phyloP scores from a whole-genome alignment of 2,888 invertebrate species.

The Meteorus cinctellus region DNA sequence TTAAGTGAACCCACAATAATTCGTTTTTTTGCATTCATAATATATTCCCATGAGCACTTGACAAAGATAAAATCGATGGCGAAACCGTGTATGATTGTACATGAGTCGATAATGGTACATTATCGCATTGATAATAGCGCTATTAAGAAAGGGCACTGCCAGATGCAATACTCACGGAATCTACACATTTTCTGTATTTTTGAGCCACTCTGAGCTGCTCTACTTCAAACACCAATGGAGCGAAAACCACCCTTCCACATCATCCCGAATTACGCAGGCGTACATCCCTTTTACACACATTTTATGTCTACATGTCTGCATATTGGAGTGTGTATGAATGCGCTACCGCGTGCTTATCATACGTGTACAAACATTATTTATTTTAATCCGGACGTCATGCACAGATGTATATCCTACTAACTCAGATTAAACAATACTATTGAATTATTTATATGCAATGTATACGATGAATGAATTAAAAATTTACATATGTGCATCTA shows the following conservation, averaged over 20 bases:
- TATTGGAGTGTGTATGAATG: neutral
- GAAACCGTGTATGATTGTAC: neutral
- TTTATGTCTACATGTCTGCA: neutral
- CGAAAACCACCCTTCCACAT: conserved; percentile 24
- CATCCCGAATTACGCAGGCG: conserved; percentile 26
- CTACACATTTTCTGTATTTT: conserved; percentile 27
- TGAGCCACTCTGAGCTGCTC: neutral
- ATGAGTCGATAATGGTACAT: neutral
- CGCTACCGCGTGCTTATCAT: too few species aligned
- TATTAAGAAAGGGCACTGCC: neutral
- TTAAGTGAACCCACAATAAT: neutral
- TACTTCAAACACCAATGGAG: conserved; percentile 21
- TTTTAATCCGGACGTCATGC: too few species aligned
- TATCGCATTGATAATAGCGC: neutral
- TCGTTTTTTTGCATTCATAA: neutral
- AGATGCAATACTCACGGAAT: conserved; percentile 2
- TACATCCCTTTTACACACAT: neutral
- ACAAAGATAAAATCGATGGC: neutral
- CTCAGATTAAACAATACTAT: too few species aligned
- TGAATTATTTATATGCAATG: too few species aligned
- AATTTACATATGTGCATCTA: too few species aligned
- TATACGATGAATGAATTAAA: too few species aligned
- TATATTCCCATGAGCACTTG: neutral
- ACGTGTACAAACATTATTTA: too few species aligned
- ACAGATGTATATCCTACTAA: too few species aligned